Percentiles rank a stretch among this genome's conserved stretches.
phyloP scores from a whole-genome alignment of 2,797 vertebrate species.

The Remorina albescens region DNA sequence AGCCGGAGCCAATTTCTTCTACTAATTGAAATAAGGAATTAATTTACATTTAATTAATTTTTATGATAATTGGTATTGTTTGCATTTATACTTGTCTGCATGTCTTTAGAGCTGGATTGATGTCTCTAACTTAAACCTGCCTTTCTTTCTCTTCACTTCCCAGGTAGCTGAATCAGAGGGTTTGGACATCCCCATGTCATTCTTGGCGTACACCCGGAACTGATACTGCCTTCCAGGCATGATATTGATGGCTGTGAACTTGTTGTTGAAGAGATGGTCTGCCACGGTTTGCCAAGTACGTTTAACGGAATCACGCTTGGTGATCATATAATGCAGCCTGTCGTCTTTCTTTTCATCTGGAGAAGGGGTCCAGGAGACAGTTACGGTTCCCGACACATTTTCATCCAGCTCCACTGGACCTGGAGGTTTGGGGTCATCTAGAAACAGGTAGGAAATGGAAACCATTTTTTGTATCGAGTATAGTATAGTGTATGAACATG shows the following conservation, averaged over 20 bases:
- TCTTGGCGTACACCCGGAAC: conserved; percentile 91
- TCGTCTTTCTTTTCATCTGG: conserved; percentile 87
- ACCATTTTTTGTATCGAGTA: neutral
- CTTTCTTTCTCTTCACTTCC: conserved; percentile 82
- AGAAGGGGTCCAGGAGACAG: conserved; percentile 88
- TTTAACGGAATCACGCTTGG: conserved; percentile 84
- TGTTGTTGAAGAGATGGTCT: conserved; percentile 89
- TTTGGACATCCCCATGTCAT: conserved; percentile 86
- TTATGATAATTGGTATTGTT: neutral
- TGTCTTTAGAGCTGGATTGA: too few species aligned
- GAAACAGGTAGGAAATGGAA: conserved; percentile 18
- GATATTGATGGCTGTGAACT: conserved; percentile 86
- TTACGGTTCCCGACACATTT: conserved; percentile 88
- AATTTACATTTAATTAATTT: neutral
- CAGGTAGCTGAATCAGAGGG: conserved; percentile 88
- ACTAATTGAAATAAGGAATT: neutral
- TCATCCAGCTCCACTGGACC: conserved; percentile 87
- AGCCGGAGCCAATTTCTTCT: neutral
- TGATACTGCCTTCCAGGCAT: conserved; percentile 88
- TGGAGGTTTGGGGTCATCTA: conserved; percentile 89
- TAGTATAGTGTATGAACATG: too few species aligned
- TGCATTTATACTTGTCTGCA: neutral
- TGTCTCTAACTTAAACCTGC: too few species aligned
- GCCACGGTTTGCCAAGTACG: conserved; percentile 85
- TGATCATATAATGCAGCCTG: conserved; percentile 87